These are phyloP conservation scores for Serinus canaria DNA, from an alignment of 2,113 vertebrate species.

Conservation along the genomic window DNA sequence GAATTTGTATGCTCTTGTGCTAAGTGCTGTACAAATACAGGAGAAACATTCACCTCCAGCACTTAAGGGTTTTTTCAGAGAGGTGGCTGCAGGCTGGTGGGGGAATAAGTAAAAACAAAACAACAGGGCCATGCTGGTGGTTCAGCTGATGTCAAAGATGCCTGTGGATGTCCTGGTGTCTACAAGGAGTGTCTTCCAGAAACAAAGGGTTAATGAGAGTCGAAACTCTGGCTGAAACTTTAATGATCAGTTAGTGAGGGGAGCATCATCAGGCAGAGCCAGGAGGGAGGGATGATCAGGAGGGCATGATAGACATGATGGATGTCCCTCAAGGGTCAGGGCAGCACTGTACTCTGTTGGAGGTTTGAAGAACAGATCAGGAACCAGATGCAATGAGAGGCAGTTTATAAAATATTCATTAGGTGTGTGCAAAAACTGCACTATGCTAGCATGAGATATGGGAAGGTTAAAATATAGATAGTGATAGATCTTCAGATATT, in stretches of 20 bases:
- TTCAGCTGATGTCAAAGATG: neutral
- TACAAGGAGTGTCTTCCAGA: neutral
- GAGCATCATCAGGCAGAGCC: neutral
- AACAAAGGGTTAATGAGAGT: neutral
- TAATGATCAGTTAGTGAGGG: neutral
- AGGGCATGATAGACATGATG: no score
- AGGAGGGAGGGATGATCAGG: neutral
- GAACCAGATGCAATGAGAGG: neutral
- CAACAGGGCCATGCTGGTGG: neutral
- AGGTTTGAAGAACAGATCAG: neutral
- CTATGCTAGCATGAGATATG: neutral
- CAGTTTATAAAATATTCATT: neutral
- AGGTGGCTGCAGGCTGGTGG: neutral
- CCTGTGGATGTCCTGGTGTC: neutral
- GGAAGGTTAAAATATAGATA: neutral
- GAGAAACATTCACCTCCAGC: neutral
- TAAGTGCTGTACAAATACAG: neutral
- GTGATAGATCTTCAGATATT: neutral
- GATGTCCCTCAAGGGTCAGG: rapidly evolving
- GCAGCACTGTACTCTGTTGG: neutral
- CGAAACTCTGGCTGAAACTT: neutral
- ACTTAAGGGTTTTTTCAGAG: neutral
- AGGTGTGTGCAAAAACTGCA: neutral
- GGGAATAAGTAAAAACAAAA: neutral
- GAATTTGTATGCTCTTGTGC: neutral